A percentile compares a stretch with the other conserved stretches of the same genome.
These are phyloP conservation scores for Aspidiotus destructor DNA, from an alignment of 2,888 invertebrate species.

Conservation along the genomic window DNA sequence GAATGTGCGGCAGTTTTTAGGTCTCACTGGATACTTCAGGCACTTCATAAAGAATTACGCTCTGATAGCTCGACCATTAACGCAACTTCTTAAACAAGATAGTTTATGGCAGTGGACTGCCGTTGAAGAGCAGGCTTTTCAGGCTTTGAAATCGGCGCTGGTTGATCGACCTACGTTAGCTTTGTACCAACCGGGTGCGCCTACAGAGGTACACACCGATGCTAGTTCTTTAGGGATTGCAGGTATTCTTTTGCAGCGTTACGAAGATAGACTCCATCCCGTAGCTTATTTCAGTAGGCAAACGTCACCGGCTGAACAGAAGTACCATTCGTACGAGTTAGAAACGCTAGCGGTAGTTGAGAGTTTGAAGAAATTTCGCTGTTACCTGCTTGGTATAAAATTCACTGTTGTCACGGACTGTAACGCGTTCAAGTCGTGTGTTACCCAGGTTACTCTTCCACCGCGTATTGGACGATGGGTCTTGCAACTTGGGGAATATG, in stretches of 20 bases:
- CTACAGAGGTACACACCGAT: slow-evolving; percentile 26
- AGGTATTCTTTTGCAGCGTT: slow-evolving; percentile 29
- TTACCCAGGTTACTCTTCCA: too few species aligned
- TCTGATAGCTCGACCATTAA: neutral
- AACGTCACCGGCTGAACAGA: too few species aligned
- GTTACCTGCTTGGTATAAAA: too few species aligned
- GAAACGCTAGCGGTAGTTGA: too few species aligned
- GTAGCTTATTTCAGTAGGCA: too few species aligned
- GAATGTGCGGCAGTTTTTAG: neutral
- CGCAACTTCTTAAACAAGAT: neutral
- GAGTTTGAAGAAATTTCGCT: too few species aligned
- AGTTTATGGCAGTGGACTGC: slow-evolving; percentile 10
- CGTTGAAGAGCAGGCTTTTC: neutral
- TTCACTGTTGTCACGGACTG: too few species aligned
- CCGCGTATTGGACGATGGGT: too few species aligned
- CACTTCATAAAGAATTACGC: slow-evolving; percentile 5
- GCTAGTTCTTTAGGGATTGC: slow-evolving; percentile 31
- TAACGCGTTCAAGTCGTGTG: too few species aligned
- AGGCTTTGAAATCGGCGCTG: slow-evolving; percentile 16
- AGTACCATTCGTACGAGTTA: too few species aligned
- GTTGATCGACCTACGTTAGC: slow-evolving; percentile 22
- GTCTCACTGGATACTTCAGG: neutral
- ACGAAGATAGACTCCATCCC: too few species aligned
- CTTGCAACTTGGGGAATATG: too few species aligned
- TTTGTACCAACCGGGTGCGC: slow-evolving; percentile 10